These are phyloP conservation scores for Irena cyanogastra DNA, from an alignment of 2,113 vertebrate species.

Conservation along the genomic window DNA sequence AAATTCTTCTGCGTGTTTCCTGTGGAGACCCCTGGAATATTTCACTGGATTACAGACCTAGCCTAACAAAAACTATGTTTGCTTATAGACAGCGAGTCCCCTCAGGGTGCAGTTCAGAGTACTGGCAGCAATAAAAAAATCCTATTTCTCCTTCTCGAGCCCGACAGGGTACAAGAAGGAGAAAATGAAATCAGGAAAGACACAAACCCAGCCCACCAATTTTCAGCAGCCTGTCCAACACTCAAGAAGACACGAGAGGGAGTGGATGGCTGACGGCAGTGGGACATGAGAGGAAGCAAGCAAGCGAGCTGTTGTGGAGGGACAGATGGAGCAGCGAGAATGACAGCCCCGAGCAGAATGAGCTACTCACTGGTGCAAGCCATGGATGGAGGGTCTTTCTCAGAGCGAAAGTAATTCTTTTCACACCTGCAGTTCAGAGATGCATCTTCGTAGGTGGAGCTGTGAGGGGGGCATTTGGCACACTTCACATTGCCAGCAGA, in stretches of 20 bases:
- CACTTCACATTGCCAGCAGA: slow-evolving; percentile 86
- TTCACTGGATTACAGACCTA: background rate
- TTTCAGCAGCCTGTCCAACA: slow-evolving; percentile 19
- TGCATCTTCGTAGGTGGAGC: slow-evolving; percentile 86
- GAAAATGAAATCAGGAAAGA: background rate
- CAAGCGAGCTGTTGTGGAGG: slow-evolving; percentile 49
- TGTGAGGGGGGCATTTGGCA: slow-evolving; percentile 94
- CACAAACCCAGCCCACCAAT: background rate
- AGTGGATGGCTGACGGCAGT: slow-evolving; percentile 16
- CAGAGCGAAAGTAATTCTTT: slow-evolving; percentile 95
- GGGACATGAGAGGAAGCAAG: slow-evolving; percentile 54
- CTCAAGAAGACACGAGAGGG: background rate
- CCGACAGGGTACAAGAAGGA: background rate
- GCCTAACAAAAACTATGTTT: background rate
- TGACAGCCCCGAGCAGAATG: slow-evolving; percentile 49
- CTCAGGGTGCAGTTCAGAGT: background rate
- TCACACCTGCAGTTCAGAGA: slow-evolving; percentile 92
- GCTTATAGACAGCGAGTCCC: background rate
- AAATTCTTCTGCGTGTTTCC: slow-evolving; percentile 8
- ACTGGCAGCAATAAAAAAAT: slow-evolving; percentile 31
- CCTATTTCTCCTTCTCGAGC: background rate
- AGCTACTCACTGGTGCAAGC: slow-evolving; percentile 93
- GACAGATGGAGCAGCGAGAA: background rate
- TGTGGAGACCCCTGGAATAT: background rate
- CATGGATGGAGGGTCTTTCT: slow-evolving; percentile 93